Evolutionary conservation across 2,888 invertebrate genomes (phyloP).

Genomic region (Ischnus inquisitorius): DNA sequence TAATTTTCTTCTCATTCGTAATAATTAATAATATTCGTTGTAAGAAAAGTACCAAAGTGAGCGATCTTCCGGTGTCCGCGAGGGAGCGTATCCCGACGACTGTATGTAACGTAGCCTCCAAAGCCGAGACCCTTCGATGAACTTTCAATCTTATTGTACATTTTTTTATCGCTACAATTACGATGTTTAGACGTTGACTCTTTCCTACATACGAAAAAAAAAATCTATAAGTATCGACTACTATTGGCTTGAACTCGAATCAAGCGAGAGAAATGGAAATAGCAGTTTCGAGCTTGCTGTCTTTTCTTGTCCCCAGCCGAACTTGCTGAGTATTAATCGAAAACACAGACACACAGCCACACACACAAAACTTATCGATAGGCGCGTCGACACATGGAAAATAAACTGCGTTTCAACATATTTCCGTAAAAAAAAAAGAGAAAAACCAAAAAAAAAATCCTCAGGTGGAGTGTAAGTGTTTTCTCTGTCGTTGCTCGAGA

Average conservation of each 20-base stretch:
- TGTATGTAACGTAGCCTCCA: constrained; percentile 57
- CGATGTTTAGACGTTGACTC: constrained; percentile 42
- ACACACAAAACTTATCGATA: constrained; percentile 13
- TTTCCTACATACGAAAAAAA: constrained; percentile 33
- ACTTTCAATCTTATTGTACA: constrained; percentile 37
- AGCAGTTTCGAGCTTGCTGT: constrained; percentile 10
- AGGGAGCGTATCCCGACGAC: constrained; percentile 38
- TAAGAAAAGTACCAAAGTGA: constrained; percentile 10
- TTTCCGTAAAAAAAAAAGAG: constrained; percentile 41
- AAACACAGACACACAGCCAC: constrained; percentile 6
- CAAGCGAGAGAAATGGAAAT: constrained; percentile 1
- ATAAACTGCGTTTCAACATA: constrained; percentile 36
- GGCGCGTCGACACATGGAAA: constrained; percentile 29
- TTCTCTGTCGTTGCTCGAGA: constrained; percentile 55
- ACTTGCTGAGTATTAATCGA: constrained; percentile 19
- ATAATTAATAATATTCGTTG: not conserved
- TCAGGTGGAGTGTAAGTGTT: constrained; percentile 44
- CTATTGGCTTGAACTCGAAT: constrained; percentile 33
- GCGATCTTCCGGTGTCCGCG: not conserved
- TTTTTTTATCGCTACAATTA: constrained; percentile 56
- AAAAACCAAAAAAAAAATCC: constrained; percentile 38
- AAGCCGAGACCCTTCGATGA: constrained; percentile 57
- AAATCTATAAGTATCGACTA: constrained; percentile 20
- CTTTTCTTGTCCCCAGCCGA: constrained; percentile 38
- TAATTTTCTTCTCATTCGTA: not conserved